Evolutionary conservation across 2,888 invertebrate species (phyloP), one percentile per base, ranked within the genome.

Genomic region (Trissolcus brochymenae): DNA sequence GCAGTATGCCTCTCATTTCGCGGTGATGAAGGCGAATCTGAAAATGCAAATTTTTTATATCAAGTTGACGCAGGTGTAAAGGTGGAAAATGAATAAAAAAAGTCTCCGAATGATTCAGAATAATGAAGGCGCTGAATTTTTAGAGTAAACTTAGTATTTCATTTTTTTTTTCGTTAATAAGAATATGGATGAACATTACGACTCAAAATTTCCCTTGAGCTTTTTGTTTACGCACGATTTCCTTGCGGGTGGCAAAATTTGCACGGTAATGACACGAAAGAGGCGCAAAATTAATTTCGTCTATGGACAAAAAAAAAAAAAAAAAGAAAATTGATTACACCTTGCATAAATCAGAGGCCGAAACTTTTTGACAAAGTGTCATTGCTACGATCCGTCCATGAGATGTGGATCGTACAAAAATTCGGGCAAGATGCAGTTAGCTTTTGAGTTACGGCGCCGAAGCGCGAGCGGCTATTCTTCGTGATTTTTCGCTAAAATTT

Each of bases 361-460:
- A 13, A 57, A 74, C 64, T 49, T 75, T 75, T 64, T 51, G 68
- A 75, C 64, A 75, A 75, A 75, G 68, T 68, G 64, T 65, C 75
- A 70, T 75, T 75, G 68, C 62, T 68, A 64, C 54, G 75, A 68
- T 75, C 75, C 55, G 64, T 75, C 75, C 46, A 64, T 68, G 59
- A 75, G 75, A 68, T 75, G 57, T 64, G 51, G 64, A 75, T 59
- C 64, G 59, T 40, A 4, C 46, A 43, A 64, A 68, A 75, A 68
- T 75, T 75, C 46, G 46, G 55, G 51, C 68, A 49, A 41, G 75
- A 68, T 68, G 68, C 68, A 75, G 62, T 75, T 75, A 75, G 68
- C 50, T 46, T 67, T 46, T 74, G 74, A 74, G 57, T 67, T 74
- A 74, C 61, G 74, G 56, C 46, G 55, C 55, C 57, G 14, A 43